Percentiles rank a stretch among this genome's conserved stretches.
Evolutionary conservation across 2,888 invertebrate genomes (phyloP).

Genomic region (Ashinkailepas kermadecensis): DNA sequence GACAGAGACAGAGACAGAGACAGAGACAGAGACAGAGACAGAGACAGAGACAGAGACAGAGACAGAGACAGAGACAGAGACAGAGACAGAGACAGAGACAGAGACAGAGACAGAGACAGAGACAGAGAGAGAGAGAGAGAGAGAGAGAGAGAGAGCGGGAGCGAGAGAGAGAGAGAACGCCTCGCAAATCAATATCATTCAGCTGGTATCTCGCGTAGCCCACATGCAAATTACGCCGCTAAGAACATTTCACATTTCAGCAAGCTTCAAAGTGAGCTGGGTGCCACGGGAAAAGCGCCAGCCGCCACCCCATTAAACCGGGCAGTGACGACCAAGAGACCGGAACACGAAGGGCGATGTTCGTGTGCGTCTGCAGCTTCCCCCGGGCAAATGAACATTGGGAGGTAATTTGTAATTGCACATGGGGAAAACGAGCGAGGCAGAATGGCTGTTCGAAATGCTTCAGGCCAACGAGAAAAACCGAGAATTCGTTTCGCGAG

Average conservation of each 20-base stretch:
- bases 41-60: too few relatives aligned
- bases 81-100: too few relatives aligned
- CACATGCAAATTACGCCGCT: slow-evolving; percentile 21
- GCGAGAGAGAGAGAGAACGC: too few relatives aligned
- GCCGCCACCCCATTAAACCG: neutral
- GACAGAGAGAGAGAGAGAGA: too few relatives aligned
- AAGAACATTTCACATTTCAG: slow-evolving; percentile 23
- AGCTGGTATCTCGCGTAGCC: neutral
- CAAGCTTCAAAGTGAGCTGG: slow-evolving; percentile 4
- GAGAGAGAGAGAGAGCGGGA: too few relatives aligned
- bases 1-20: too few relatives aligned
- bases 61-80: too few relatives aligned
- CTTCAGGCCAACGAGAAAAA: neutral
- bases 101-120: too few relatives aligned
- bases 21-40: too few relatives aligned
- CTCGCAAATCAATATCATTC: neutral
- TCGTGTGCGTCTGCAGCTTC: neutral
- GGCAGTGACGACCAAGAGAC: neutral
- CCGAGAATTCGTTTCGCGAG: neutral
- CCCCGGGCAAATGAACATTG: slow-evolving; percentile 18
- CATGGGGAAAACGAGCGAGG: neutral
- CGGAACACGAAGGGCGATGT: neutral
- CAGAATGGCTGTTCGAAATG: neutral
- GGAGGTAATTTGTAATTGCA: slow-evolving; percentile 20
- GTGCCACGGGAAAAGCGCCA: neutral